Percentiles rank a stretch among this genome's conserved stretches.
Evolutionary conservation across 2,797 vertebrate species (phyloP).

Genomic region (Arnoldichthys spilopterus): DNA sequence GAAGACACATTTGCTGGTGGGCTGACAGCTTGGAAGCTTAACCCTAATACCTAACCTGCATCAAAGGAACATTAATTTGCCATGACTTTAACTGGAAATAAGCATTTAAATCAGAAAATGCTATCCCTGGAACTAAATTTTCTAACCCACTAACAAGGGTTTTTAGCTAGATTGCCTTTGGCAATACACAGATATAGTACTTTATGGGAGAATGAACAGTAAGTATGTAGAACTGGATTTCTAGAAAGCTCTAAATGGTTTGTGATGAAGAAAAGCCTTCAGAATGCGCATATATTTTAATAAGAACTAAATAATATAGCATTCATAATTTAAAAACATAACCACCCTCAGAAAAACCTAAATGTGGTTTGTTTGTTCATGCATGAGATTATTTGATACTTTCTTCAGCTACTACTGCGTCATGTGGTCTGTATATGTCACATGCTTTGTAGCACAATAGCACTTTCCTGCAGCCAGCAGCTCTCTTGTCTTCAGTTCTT

Average conservation of each 20-base stretch:
- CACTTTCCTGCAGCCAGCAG: constrained; percentile 39
- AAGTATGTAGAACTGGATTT: background rate
- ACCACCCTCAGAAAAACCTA: background rate
- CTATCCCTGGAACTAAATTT: background rate
- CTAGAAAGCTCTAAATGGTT: background rate
- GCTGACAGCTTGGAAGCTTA: constrained; percentile 57
- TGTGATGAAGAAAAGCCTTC: background rate
- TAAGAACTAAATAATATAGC: background rate
- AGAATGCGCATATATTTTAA: background rate
- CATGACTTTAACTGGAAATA: constrained; percentile 58
- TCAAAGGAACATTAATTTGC: constrained; percentile 56
- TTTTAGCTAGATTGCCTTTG: background rate
- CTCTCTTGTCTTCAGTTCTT: constrained; percentile 45
- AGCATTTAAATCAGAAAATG: constrained; percentile 39
- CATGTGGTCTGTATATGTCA: constrained; percentile 42
- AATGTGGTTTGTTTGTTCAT: constrained; percentile 8
- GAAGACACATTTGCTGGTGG: constrained; percentile 54
- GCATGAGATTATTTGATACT: constrained; percentile 14
- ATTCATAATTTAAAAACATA: background rate
- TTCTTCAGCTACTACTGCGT: constrained; percentile 9
- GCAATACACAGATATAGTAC: background rate
- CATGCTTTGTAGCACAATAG: constrained; percentile 37
- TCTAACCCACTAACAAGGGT: background rate
- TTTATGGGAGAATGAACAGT: background rate
- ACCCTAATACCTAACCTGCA: constrained; percentile 55